Base-by-base conservation (phyloP, 1,140 invertebrate genomes). In the Cephus cinctus region DNA sequence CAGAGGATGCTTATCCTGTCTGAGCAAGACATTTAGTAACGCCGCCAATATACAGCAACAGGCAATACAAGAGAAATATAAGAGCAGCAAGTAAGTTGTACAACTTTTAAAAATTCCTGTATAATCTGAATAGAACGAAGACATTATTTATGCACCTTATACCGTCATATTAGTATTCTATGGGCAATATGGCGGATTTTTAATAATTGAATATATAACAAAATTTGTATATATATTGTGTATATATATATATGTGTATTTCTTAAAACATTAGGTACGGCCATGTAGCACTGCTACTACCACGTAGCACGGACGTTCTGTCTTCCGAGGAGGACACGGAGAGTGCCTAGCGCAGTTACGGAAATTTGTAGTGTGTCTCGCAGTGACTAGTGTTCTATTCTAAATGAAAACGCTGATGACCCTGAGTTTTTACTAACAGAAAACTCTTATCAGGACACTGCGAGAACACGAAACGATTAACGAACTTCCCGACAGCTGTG, bases 1-100 rank as follows among this genome's bases (percentile, higher is more conserved):
- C 40, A 79, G 82, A 44, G 69, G 81, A 19, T 87, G 89, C 53
- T 75, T 92, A 14, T 69, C 78, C 2, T 77, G 85, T 57, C 75
- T 96, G 32, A 81, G 84, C 39, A 80, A 82, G 52, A 83, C 87
- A 3, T 90, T 91, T 67, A 67, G 68, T 6, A 80, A 83, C 55
- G 86, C 90, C 2, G 62, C 77, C 8, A 79, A 75, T 22, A 75
- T 84, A 36, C 80, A 81, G 30, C 90, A 94, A 62, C 87, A 90
- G 64, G 90, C 92, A 3, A 88, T 95, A 47, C 79, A 83, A 39
- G 89, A 92, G 57, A 94, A 94, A 76, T 94, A 92, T 71, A 90
- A 84, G 75, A 78, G 72, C 50, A 80, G 78, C 70, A 91, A 90
- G 88, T 86, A 56, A 61, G 69, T 65, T n/a, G n/a, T n/a, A n/a